Percentiles rank a stretch among this genome's conserved stretches.
phyloP scores from a whole-genome alignment of 2,797 vertebrate genomes.

The Labeo calbasu region DNA sequence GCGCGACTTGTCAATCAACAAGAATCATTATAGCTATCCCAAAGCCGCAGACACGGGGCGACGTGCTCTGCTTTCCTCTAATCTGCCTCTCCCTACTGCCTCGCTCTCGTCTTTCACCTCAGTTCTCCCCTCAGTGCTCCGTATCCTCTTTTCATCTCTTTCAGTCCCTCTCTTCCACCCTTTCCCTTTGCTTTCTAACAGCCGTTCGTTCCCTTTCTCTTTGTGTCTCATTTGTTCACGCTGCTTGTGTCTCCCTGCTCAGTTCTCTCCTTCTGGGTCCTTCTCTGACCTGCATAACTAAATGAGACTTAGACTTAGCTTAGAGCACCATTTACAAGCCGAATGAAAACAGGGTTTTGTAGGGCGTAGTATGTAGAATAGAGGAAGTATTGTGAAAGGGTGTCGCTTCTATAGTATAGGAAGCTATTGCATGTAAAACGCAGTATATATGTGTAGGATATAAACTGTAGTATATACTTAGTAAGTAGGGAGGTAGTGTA shows the following conservation, averaged over 20 bases:
- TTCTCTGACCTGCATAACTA: slow-evolving; percentile 39
- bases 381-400: background rate
- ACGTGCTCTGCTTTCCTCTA: slow-evolving; percentile 47
- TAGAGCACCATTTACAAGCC: background rate
- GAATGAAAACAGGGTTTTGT: background rate
- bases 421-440: background rate
- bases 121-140: slow-evolving; percentile 33
- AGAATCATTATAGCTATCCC: slow-evolving; percentile 60
- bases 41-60: slow-evolving; percentile 44
- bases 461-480: background rate
- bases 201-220: slow-evolving; percentile 1
- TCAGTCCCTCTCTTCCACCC: slow-evolving; percentile 37
- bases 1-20: slow-evolving; percentile 60
- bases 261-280: slow-evolving; percentile 15
- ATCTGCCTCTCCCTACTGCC: slow-evolving; percentile 45
- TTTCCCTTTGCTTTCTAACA: slow-evolving; percentile 23
- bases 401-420: background rate
- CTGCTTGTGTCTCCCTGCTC: slow-evolving; percentile 28
- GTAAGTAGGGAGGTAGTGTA: background rate
- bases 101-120: slow-evolving; percentile 48
- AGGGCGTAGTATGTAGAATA: background rate
- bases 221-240: slow-evolving; percentile 8
- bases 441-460: background rate
- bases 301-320: slow-evolving; percentile 18
- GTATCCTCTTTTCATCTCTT: slow-evolving; percentile 50